These are phyloP conservation scores for Agapostemon virescens DNA, from an alignment of 2,888 invertebrate species.

Conservation along the genomic window DNA sequence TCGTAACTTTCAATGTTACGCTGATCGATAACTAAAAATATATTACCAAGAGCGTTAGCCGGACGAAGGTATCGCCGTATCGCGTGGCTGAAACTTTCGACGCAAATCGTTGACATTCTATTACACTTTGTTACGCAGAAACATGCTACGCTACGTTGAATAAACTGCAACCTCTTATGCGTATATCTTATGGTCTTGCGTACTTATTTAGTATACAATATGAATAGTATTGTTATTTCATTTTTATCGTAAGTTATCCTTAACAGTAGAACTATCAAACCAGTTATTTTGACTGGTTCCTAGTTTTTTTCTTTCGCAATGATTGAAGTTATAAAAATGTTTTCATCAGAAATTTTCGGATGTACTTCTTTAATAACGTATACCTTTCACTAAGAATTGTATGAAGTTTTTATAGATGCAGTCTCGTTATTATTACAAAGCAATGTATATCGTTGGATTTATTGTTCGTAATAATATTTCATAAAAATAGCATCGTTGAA, in stretches of 20 bases:
- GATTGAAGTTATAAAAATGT: too few relatives aligned
- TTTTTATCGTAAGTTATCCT: background rate
- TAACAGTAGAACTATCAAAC: too few relatives aligned
- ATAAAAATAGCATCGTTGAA: background rate
- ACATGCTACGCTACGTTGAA: background rate
- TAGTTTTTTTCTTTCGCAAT: too few relatives aligned
- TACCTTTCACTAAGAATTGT: too few relatives aligned
- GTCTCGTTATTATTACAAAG: too few relatives aligned
- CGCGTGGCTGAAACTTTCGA: background rate
- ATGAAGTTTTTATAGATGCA: too few relatives aligned
- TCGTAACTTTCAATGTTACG: background rate
- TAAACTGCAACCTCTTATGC: background rate
- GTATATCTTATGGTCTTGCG: too few relatives aligned
- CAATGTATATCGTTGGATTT: background rate
- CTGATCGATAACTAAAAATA: constrained; percentile 17
- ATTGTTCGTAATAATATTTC: background rate
- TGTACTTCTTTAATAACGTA: too few relatives aligned
- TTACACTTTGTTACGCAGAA: background rate
- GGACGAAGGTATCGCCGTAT: background rate
- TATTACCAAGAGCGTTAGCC: background rate
- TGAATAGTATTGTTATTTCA: background rate
- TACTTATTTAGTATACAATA: background rate
- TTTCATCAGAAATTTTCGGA: too few relatives aligned
- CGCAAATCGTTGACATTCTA: background rate
- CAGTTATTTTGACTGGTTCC: too few relatives aligned